These are phyloP conservation scores for Drosophila hydei DNA, from an alignment of 1,140 invertebrate genomes.

Conservation along the genomic window DNA sequence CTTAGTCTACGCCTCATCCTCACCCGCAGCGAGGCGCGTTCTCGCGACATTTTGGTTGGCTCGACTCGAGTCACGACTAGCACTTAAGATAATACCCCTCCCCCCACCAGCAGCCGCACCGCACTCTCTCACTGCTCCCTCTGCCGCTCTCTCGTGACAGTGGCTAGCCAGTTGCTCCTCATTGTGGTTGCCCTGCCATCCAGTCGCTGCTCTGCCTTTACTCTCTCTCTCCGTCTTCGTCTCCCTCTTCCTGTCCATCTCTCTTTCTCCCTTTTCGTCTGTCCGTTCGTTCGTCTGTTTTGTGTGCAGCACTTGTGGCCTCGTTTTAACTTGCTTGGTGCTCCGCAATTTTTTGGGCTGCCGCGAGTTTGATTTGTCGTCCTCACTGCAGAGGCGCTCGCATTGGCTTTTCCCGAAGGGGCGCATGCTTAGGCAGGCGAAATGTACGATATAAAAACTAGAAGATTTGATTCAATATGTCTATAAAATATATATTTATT, in stretches of 20 bases:
- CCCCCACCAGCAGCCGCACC: not conserved
- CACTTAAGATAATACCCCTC: slow-evolving; percentile 16
- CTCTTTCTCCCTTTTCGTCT: slow-evolving; percentile 3
- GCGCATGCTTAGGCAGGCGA: not conserved
- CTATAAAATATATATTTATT: too few relatives aligned
- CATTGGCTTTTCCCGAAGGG: not conserved
- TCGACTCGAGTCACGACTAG: slow-evolving; percentile 23
- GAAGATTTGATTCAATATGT: too few relatives aligned
- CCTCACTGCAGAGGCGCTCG: slow-evolving; percentile 22
- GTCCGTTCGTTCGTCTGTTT: not conserved
- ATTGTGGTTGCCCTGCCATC: slow-evolving; percentile 42
- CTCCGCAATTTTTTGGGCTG: slow-evolving; percentile 71
- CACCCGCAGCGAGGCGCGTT: slow-evolving; percentile 57
- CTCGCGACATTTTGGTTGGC: slow-evolving; percentile 79
- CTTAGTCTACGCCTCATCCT: not conserved
- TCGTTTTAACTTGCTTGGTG: slow-evolving; percentile 73
- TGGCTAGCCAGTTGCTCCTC: slow-evolving; percentile 30
- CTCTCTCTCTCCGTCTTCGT: not conserved
- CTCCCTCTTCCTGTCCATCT: not conserved
- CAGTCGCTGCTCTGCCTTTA: not conserved
- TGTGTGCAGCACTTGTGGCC: slow-evolving; percentile 56
- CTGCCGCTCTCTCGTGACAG: not conserved
- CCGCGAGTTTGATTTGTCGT: slow-evolving; percentile 64
- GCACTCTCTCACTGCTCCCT: not conserved
- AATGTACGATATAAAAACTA: too few relatives aligned